Evolutionary conservation across 2,888 invertebrate species (phyloP), one percentile per base, ranked within the genome.

Genomic region (Drosophila prostipennis): DNA sequence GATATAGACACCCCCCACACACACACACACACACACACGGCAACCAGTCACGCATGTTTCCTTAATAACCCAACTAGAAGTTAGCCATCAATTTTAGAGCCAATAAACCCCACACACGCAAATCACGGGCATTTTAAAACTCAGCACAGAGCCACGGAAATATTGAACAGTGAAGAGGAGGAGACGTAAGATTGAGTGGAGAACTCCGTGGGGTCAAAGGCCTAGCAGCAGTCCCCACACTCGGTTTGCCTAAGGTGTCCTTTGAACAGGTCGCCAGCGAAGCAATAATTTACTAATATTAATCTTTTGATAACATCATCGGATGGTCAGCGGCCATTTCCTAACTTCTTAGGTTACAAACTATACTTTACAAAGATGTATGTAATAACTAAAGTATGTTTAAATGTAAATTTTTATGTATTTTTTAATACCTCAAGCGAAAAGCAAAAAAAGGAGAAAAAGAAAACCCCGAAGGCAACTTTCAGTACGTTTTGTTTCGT

Each of bases 371-470:
- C 39, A 45, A 48, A 32, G 71, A 72, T 82, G 79, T 80, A 82
- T 82, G 73, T 85, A 87, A 82, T 83, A 78, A 87, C 79, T 83
- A 79, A 78, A 79, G 76, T 85, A 84, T 79, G 85, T 79, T 87
- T 87, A 84, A 87, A 87, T 87, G 83, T 82, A 85, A 82, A 80
- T 82, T 85, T 81, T 85, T 85, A 79, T 85, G 82, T 76, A 87
- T 85, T 83, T 83, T 83, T 87, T 85, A 87, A 83, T 83, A 87
- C 88, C 88, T 83, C 83, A 83, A 74, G 48, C 48, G 78, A 85
- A 74, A 77, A 65, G 57, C 63, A 72, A 72, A 57, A 36, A 32
- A 19, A 19, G 10, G 11, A 37, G n/a, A 37, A 37, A 37, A n/a
- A 29, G 7, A 11, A 54, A 53, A 43, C 34, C 55, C 37, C 14